A percentile compares a stretch with the other conserved stretches of the same genome.
Conservation (phyloP, 2,888 invertebrate genomes). For the Pachymerium ferrugineum region DNA sequence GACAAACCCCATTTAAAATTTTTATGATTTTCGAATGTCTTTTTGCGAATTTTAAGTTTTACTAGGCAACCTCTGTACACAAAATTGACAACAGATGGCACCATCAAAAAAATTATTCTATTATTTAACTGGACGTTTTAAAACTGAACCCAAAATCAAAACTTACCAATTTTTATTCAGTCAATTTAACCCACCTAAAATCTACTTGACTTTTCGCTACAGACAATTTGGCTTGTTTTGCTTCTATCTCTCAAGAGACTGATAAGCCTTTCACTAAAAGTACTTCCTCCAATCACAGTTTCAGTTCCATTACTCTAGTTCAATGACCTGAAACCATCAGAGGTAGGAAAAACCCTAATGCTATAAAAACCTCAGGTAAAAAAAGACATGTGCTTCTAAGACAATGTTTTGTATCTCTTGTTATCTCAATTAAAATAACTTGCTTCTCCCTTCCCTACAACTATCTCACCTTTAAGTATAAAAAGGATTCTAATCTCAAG, state of each 20-base stretch:
- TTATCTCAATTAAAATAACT: background rate
- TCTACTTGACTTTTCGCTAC: constrained; percentile 8
- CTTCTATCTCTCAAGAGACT: constrained; percentile 10
- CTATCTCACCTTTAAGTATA: background rate
- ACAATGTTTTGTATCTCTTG: background rate
- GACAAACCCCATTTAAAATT: too few species aligned
- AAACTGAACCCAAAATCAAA: too few species aligned
- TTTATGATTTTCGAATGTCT: too few species aligned
- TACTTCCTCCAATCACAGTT: constrained; percentile 10
- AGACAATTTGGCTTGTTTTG: constrained; percentile 15
- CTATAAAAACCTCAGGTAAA: background rate
- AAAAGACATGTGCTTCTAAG: background rate
- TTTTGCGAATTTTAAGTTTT: too few species aligned
- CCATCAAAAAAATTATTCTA: too few species aligned
- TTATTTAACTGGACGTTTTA: too few species aligned
- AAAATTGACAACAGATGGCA: too few species aligned
- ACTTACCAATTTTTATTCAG: too few species aligned
- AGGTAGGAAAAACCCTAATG: background rate
- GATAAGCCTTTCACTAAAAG: constrained; percentile 15
- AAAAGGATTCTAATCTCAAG: background rate
- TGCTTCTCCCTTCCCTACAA: background rate
- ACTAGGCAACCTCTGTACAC: too few species aligned
- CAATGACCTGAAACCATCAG: constrained; percentile 14
- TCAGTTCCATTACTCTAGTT: constrained; percentile 11
- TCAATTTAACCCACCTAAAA: background rate